These are phyloP conservation scores for Tribolium castaneum DNA, from an alignment of 1,140 invertebrate species.

Conservation along the genomic window DNA sequence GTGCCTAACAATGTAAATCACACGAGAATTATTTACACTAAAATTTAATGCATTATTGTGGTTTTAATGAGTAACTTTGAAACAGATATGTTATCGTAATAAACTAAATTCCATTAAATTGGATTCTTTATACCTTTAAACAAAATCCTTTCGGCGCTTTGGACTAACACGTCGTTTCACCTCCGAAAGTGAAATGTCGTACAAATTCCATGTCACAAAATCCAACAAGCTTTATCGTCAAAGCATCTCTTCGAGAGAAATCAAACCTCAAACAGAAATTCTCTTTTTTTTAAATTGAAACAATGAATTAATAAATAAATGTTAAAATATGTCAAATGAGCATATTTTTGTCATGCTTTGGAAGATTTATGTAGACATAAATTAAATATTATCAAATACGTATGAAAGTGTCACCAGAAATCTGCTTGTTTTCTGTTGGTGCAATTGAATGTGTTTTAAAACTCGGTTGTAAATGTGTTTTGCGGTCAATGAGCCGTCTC, in stretches of 20 bases:
- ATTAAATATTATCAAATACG: too few species aligned
- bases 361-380: background rate
- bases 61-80: background rate
- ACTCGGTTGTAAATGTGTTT: background rate
- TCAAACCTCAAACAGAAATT: background rate
- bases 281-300: background rate
- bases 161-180: background rate
- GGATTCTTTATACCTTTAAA: background rate
- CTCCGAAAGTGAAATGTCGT: background rate
- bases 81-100: background rate
- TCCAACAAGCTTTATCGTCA: conserved; percentile 12
- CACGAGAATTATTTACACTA: background rate
- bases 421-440: too few species aligned
- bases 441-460: background rate
- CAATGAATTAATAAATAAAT: too few species aligned
- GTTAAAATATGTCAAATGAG: too few species aligned
- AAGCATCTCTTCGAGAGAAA: background rate
- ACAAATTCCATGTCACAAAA: conserved; percentile 1
- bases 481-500: background rate
- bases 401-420: too few species aligned
- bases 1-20: background rate
- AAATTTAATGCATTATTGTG: background rate
- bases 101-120: background rate
- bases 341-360: background rate
- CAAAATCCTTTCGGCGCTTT: background rate